Evolutionary conservation across 2,888 invertebrate genomes (phyloP), one percentile per base, ranked within the genome.

Genomic region (Orthosia cruda): DNA sequence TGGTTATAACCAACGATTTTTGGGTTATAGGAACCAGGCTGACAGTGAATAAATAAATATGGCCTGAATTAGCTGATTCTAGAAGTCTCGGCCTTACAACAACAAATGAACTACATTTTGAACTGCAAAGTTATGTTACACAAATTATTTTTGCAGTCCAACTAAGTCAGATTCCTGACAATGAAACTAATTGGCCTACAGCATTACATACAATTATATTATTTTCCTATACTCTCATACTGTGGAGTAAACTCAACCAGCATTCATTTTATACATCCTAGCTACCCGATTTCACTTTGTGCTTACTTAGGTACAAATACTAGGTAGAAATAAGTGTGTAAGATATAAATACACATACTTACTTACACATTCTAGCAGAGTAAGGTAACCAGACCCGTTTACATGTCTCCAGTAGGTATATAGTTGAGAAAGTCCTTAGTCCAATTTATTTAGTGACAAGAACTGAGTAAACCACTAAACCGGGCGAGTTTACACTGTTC

Each of bases 191-290:
- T 79, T 81, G 62, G 61, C 64, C 76, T 80, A 86, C 63, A 57
- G 59, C 54, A 23, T 55, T 71, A 73, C 58, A 62, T 55, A 55
- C 5, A 61, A 50, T 59, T 32, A 69, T 23, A 61, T 80, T 65
- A 81, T 78, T 80, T 74, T 62, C 59, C 62, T 86, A 76, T 65
- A 74, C 16, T 40, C 63, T 32, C 64, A 74, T 80, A 87, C 86
- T 86, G 87, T 85, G 86, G 86, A 86, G 87, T 66, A 64, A 71
- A 74, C 70, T 65, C 76, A 67, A 71, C 54, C 69, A 76, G 40
- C 74, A 73, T 69, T 71, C 50, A 68, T 62, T 67, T 71, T 32
- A 55, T 71, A 76, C 81, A 71, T 32, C 20, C 75, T 75, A 67
- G 57, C 67, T 81, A 71, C 72, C 73, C 80, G 71, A 74, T 73